Conservation (phyloP, 2,888 invertebrate species). For the Noctua janthe region DNA sequence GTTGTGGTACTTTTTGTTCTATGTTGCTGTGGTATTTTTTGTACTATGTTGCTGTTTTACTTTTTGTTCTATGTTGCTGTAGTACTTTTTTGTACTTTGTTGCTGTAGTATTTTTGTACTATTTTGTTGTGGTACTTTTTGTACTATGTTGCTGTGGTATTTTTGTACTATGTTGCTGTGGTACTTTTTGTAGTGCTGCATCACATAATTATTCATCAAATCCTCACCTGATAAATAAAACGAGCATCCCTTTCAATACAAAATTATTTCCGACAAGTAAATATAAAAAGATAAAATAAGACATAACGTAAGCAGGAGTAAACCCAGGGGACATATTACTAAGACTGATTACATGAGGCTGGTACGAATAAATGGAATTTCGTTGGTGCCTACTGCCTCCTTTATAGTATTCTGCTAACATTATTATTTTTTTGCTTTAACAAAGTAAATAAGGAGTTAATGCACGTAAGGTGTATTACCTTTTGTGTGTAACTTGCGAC, state of each 20-base stretch:
- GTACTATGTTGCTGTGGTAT: too few relatives aligned
- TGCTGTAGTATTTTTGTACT: too few relatives aligned
- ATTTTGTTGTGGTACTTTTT: too few relatives aligned
- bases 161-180: too few relatives aligned
- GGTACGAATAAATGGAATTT: conserved; percentile 28
- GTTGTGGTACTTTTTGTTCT: too few relatives aligned
- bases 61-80: too few relatives aligned
- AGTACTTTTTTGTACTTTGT: too few relatives aligned
- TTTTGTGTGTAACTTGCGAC: not conserved
- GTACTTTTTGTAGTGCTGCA: too few relatives aligned
- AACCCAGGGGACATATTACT: conserved; percentile 34
- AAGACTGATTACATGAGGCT: conserved; percentile 30
- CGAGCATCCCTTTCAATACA: not conserved
- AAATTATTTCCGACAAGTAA: conserved; percentile 1
- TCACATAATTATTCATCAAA: not conserved
- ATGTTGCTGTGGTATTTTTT: too few relatives aligned
- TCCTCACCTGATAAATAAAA: not conserved
- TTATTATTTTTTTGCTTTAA: not conserved
- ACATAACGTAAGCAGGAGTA: conserved; percentile 17
- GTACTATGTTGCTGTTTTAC: too few relatives aligned
- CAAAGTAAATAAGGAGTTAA: conserved; percentile 11
- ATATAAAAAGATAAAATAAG: conserved; percentile 3
- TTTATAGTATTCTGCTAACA: conserved; percentile 7
- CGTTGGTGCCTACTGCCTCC: not conserved
- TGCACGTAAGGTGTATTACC: not conserved